phyloP scores from a whole-genome alignment of 1,140 invertebrate species.

The Lepidurus apus region DNA sequence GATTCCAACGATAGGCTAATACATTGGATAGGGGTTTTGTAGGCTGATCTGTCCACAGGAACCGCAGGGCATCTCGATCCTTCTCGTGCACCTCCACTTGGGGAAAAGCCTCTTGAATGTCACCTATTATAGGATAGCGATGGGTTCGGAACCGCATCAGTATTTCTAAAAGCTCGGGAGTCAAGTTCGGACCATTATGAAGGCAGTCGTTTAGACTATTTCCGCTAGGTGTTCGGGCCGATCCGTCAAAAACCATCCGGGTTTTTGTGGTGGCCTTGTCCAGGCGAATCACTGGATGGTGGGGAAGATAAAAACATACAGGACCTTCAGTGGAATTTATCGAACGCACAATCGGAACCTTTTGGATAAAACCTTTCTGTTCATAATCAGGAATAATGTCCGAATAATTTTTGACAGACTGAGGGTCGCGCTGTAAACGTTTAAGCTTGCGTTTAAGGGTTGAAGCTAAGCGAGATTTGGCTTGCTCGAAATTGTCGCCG shows the following conservation, averaged over 20 bases:
- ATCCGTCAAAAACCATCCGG: conserved; percentile 30
- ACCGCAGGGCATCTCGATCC: conserved; percentile 14
- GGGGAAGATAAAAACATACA: conserved; percentile 10
- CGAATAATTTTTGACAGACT: conserved; percentile 26
- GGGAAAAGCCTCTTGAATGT: conserved; percentile 5
- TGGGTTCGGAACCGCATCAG: neutral
- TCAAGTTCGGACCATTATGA: neutral
- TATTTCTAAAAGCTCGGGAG: neutral
- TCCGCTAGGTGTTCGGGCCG: neutral
- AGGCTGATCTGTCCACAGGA: conserved; percentile 23
- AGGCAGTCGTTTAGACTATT: neutral
- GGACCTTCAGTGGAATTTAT: neutral
- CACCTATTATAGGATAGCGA: neutral
- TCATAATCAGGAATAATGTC: conserved; percentile 33
- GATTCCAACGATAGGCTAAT: too few species aligned
- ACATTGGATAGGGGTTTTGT: too few species aligned
- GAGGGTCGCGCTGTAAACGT: neutral
- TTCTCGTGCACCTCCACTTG: neutral
- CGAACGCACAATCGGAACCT: conserved; percentile 28
- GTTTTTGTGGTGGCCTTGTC: neutral
- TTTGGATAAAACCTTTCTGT: conserved; percentile 33
- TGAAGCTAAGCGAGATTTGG: conserved; percentile 23
- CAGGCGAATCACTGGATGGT: neutral
- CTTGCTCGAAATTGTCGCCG: neutral
- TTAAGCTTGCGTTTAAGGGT: conserved; percentile 26